Base-by-base conservation (phyloP, 2,113 vertebrate species). In the Epinephelus moara region DNA sequence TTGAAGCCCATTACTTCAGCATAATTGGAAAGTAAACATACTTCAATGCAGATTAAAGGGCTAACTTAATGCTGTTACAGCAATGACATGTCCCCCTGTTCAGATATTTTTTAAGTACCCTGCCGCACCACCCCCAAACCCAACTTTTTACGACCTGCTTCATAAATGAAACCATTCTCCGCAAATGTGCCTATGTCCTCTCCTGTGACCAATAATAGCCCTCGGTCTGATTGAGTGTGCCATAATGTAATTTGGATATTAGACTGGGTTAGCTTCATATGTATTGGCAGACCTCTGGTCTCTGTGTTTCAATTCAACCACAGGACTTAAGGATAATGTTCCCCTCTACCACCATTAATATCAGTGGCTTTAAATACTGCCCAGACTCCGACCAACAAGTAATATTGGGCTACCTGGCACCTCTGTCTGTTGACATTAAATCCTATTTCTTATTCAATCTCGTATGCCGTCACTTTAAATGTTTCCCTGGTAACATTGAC, bases 121-220 rank as follows among this genome's bases (percentile, higher is more conserved):
- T 77, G 82, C 86, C 74, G 71, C 88, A 70, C 75, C 73, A 60
- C 82, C 85, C 72, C 80, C 47, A 81, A 81, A 61, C 57, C 82
- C 73, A 66, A 57, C 47, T 81, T 89, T 95, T 95, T 94, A 95
- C 59, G 76, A 92, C 82, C 92, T 80, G 87, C 91, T 95, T 92
- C 88, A 93, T 95, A 95, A 96, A 94, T 91, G 92, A 94, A 92
- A 84, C 88, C 92, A 88, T 94, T 95, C 92, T 91, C 81, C 37
- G 30, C 74, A 81, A 94, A 88, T 77, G 79, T 93, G 92, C 81
- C 88, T 75, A 85, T 84, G 84, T 92, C 93, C 92, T 92, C 95
- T 94, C 94, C 64, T 86, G 93, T 93, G 95, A 85, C 85, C 90
- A 90, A 80, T 93, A 92, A 93, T 81, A 85, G 77, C 77, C 67